A percentile compares a stretch with the other conserved stretches of the same genome.
phyloP scores from a whole-genome alignment of 2,113 vertebrate species.

The Pygoscelis antarcticus region DNA sequence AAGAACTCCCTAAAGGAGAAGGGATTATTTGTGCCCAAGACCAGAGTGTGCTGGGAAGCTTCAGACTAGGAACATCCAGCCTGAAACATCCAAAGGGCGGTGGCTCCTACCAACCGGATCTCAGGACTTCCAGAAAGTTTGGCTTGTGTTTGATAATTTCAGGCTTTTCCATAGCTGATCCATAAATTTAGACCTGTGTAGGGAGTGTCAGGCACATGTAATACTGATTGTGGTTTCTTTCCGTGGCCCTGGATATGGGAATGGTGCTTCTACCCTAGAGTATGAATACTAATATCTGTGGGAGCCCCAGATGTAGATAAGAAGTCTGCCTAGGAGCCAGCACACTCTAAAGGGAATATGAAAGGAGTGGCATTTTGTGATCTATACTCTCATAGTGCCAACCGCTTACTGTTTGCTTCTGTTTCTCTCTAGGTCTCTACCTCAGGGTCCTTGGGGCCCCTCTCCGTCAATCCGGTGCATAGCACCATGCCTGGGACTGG shows the following conservation, averaged over 20 bases:
- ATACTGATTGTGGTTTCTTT: not conserved
- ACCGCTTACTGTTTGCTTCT: not conserved
- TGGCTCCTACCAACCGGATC: not conserved
- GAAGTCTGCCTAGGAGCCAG: not conserved
- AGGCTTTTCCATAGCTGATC: not conserved
- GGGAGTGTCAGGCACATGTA: not conserved
- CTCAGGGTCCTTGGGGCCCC: constrained; percentile 88
- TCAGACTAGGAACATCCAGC: not conserved
- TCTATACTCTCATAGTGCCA: not conserved
- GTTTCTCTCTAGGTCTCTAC: constrained; percentile 80
- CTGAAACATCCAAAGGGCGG: not conserved
- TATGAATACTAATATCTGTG: not conserved
- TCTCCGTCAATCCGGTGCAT: constrained; percentile 80
- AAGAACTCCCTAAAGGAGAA: not conserved
- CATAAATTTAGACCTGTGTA: not conserved
- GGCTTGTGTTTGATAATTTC: not conserved
- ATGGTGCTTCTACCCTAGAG: not conserved
- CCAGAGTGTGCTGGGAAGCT: not conserved
- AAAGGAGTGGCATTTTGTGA: not conserved
- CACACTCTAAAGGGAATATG: not conserved
- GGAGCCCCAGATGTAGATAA: not conserved
- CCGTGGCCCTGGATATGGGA: not conserved
- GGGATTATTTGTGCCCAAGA: not conserved
- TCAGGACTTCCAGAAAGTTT: not conserved
- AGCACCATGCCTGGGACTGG: constrained; percentile 84